These are phyloP conservation scores for Lophochroa leadbeateri DNA, from an alignment of 2,113 vertebrate species.

Conservation along the genomic window DNA sequence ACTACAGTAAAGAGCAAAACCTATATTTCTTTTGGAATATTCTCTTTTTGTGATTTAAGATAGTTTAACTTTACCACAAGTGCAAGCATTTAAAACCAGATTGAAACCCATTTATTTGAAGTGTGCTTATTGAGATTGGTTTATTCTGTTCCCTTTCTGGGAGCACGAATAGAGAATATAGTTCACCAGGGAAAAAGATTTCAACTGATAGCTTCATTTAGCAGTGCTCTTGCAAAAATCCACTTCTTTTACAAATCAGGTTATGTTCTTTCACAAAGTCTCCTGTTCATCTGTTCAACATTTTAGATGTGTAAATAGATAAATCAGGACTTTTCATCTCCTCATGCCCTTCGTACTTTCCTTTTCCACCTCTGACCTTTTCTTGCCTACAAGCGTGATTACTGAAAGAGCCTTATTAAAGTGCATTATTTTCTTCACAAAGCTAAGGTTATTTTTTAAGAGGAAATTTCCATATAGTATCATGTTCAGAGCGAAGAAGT, in stretches of 20 bases:
- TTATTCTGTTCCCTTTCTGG: neutral
- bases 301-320: neutral
- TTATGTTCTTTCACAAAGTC: neutral
- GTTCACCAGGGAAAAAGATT: neutral
- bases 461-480: neutral
- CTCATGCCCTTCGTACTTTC: neutral
- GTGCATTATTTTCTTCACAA: neutral
- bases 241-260: neutral
- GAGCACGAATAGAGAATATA: neutral
- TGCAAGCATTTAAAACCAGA: neutral
- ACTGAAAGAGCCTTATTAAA: neutral
- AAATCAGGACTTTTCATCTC: neutral
- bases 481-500: neutral
- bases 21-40: neutral
- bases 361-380: neutral
- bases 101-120: neutral
- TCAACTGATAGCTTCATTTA: neutral
- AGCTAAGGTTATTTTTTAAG: neutral
- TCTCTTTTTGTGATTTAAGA: neutral
- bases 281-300: neutral
- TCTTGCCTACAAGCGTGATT: neutral
- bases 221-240: neutral
- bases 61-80: neutral
- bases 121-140: neutral
- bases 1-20: neutral